Percentiles rank a stretch among this genome's conserved stretches.
Evolutionary conservation across 2,888 invertebrate genomes (phyloP).

Genomic region (Pterobdella sp.): DNA sequence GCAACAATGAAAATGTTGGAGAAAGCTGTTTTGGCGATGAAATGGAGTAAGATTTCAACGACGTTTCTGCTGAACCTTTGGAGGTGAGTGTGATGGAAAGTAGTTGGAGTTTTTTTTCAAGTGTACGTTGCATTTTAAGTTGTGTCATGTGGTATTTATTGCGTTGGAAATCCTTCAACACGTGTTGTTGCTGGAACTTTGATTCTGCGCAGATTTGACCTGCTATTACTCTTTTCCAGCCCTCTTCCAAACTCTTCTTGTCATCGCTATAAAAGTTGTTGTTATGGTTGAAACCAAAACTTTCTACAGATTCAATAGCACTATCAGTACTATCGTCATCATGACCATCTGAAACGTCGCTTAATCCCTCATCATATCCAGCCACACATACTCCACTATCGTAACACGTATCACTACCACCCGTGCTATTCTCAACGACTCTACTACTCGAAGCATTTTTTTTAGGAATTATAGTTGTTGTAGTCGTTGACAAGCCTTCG

Average conservation of each 20-base stretch:
- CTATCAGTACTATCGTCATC: too few species aligned
- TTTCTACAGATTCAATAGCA: too few species aligned
- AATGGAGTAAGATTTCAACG: neutral
- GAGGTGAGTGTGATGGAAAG: neutral
- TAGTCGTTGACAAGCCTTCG: neutral
- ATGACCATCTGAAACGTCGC: neutral
- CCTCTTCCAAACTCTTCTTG: neutral
- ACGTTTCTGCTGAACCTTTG: too few species aligned
- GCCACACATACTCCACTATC: neutral
- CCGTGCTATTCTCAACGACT: neutral
- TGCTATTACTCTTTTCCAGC: neutral
- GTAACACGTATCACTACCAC: neutral
- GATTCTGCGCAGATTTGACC: constrained; percentile 10
- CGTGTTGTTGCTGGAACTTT: neutral
- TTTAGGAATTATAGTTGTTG: neutral
- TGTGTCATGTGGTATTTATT: neutral
- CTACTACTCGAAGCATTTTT: neutral
- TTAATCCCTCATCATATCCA: neutral
- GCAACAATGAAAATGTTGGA: neutral
- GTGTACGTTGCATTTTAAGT: neutral
- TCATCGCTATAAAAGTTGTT: too few species aligned
- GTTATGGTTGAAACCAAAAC: too few species aligned
- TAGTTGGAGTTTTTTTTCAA: neutral
- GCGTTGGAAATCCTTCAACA: neutral
- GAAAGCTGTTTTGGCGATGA: neutral